Base-by-base conservation (phyloP, 1,140 invertebrate species). In the Anastrepha ludens region DNA sequence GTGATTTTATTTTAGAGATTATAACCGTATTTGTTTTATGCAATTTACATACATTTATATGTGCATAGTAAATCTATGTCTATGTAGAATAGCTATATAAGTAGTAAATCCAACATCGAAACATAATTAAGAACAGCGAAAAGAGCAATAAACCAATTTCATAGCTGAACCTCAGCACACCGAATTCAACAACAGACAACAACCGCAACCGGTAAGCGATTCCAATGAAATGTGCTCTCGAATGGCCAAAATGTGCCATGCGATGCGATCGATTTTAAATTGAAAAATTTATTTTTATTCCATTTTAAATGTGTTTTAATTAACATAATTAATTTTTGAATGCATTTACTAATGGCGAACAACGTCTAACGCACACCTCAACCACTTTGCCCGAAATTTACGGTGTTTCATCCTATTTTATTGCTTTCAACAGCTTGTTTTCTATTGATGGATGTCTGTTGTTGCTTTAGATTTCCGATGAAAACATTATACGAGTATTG, bases 161-260 rank as follows among this genome's bases (percentile, higher is more conserved):
- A 81, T 55, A 81, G 74, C 47, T 11, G 7, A 29, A 81, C 44
- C 47, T n/a, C n/a, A 20, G 6, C 39, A 7, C 13, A 44, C 67
- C 3, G 15, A 74, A 17, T 47, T 55, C 74, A 58, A 20, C 67
- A 20, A 65, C 6, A 58, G 8, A 2, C 44, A 29, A 9, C 74
- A 81, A 55, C 17, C 74, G 47, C 74, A 81, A 81, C 74, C 74
- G 74, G 44, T 81, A 81, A 81, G 74, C 74, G 47, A 58, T 81
- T 81, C 74, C 74, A 81, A 81, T 81, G 74, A 81, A 81, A 81
- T 81, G 74, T 81, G 74, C 74, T 81, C 74, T 81, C 74, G 74
- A 81, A 55, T 81, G 74, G 17, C 44, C 47, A 81, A 81, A 81
- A 81, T 81, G 74, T 81, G 74, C 74, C 74, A 81, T 81, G 74